A percentile compares a stretch with the other conserved stretches of the same genome.
Conservation (phyloP, 2,888 invertebrate genomes). For the Drepanosiphum platanoidis region DNA sequence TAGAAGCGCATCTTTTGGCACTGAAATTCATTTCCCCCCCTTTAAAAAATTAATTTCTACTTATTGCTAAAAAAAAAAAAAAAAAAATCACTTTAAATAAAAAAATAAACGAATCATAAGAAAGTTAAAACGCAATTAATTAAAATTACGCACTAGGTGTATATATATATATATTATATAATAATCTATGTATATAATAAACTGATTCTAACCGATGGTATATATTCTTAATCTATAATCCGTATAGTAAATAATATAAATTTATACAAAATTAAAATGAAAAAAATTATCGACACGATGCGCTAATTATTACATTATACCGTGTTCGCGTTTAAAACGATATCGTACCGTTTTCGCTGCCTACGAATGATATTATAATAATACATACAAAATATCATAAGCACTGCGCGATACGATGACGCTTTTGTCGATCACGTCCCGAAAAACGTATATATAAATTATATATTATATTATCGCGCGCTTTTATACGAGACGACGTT, state of each 20-base stretch:
- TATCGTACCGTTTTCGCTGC: not conserved
- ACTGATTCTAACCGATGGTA: not conserved
- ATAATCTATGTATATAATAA: not conserved
- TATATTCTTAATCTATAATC: not conserved
- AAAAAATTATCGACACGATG: not conserved
- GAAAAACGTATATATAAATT: not conserved
- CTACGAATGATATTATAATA: not conserved
- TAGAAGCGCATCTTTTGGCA: conserved; percentile 35
- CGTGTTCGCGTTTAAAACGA: not conserved
- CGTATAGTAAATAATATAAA: not conserved
- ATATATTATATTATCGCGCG: not conserved
- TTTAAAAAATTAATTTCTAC: not conserved
- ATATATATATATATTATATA: not conserved
- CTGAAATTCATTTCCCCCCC: conserved; percentile 17
- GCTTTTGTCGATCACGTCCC: not conserved
- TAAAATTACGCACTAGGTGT: not conserved
- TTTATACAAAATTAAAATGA: conserved; percentile 5
- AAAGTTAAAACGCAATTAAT: not conserved
- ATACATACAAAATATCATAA: not conserved
- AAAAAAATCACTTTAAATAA: not conserved
- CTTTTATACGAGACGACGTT: not conserved
- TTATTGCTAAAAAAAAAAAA: not conserved
- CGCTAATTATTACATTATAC: not conserved
- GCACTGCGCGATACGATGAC: too few relatives aligned
- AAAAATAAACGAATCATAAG: not conserved